Evolutionary conservation across 2,113 vertebrate genomes (phyloP).

Genomic region (Antechinus flavipes): DNA sequence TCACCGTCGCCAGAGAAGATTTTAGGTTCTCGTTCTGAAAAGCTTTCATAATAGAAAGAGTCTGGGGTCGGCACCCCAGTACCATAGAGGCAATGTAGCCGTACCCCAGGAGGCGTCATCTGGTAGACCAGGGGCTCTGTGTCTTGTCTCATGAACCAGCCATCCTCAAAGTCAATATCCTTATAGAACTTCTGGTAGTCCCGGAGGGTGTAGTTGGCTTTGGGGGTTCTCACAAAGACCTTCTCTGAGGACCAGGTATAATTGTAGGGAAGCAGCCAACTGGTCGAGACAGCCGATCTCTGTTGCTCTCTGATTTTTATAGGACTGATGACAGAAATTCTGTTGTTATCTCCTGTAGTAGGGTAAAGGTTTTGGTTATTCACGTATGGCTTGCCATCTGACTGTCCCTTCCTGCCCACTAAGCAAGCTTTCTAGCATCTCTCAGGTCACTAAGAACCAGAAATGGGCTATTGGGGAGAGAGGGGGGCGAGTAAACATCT

Average conservation of each 20-base stretch:
- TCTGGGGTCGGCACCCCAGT: constrained; percentile 89
- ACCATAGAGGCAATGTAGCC: constrained; percentile 94
- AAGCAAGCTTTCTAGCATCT: background rate
- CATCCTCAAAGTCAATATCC: constrained; percentile 92
- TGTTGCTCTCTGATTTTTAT: constrained; percentile 96
- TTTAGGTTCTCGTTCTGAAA: constrained; percentile 94
- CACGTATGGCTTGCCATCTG: background rate
- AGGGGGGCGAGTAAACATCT: background rate
- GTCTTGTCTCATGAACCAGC: constrained; percentile 94
- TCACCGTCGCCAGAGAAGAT: constrained; percentile 90
- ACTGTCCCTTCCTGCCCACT: background rate
- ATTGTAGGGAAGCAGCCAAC: constrained; percentile 94
- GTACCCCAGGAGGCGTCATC: constrained; percentile 89
- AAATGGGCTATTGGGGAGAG: background rate
- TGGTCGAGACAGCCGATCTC: constrained; percentile 93
- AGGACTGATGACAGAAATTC: constrained; percentile 93
- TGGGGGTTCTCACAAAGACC: constrained; percentile 91
- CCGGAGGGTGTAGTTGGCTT: constrained; percentile 91
- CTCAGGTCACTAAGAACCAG: background rate
- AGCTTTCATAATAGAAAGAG: constrained; percentile 90
- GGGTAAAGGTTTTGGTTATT: constrained; percentile 15
- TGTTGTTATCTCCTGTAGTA: constrained; percentile 94
- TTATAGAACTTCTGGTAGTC: constrained; percentile 92
- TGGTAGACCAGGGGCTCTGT: constrained; percentile 89
- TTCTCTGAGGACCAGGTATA: constrained; percentile 91